Base-by-base conservation (phyloP, 1,140 invertebrate genomes). In the Drosophila lacertosa region DNA sequence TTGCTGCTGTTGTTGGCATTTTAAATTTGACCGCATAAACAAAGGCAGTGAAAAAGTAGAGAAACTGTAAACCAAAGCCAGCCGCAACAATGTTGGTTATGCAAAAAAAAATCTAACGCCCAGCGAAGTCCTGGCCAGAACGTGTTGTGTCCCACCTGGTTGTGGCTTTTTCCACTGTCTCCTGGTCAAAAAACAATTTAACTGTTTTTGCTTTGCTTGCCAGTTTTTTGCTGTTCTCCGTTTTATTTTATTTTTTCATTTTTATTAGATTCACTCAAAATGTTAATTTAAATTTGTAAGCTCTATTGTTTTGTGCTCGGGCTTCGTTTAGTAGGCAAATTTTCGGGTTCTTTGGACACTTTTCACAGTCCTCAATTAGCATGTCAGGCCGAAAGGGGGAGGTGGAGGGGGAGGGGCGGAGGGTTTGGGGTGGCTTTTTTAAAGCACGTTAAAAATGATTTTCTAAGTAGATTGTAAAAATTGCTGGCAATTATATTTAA, bases 381-480 rank as follows among this genome's bases (percentile, higher is more conserved):
- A 86, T 86, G 50, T 37, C 18, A 33, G 7, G 3, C 33, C 26
- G 48, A 32, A n/a, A 5, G 57, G 16, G 54, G 20, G 29, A 18
- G 40, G 4, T 13, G 16, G 18, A 5, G 10, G 5, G 1, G 3
- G 33, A 1, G 13, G 22, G 10, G 40, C 26, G 3, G 20, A 15
- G 9, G 16, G 37, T n/a, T 5, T 13, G 3, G 37, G 15, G 13
- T 16, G 24, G 39, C 22, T 35, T 68, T 68, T 68, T 51, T 35
- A 39, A 57, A 58, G 48, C 58, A 70, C 80, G 86, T 86, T 81
- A 77, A 77, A 84, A 81, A 88, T 84, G 82, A 86, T 86, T 88
- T 86, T 57, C 82, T 70, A 81, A 88, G 82, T 86, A 88, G 73
- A 86, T 88, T 77, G 77, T 67, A 77, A 84, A 86, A 88, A 86